Conservation (phyloP, 2,113 vertebrate genomes). For the Chaenocephalus aceratus region DNA sequence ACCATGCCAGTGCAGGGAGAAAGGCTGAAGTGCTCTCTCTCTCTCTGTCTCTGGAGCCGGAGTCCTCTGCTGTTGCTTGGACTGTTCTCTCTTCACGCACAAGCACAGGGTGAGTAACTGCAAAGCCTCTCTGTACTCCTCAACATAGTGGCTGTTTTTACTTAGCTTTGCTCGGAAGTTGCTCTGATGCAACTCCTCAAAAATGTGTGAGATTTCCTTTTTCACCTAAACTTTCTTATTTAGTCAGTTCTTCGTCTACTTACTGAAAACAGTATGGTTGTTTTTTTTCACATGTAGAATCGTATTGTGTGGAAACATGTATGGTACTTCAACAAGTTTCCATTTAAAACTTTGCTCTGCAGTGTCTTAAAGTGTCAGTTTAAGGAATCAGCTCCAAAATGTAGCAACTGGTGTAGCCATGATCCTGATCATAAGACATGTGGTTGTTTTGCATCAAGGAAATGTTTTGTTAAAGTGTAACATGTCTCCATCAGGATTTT, state of each 20-base stretch:
- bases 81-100: slow-evolving; percentile 75
- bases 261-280: background rate
- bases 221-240: background rate
- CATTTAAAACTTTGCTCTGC: slow-evolving; percentile 1
- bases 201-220: background rate
- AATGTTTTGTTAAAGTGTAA: background rate
- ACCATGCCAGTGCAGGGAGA: slow-evolving; percentile 78
- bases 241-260: background rate
- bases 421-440: background rate
- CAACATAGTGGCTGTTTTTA: slow-evolving; percentile 16
- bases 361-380: background rate
- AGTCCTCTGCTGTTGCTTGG: slow-evolving; percentile 80
- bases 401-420: background rate
- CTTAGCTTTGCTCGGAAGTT: slow-evolving; percentile 1
- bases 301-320: background rate
- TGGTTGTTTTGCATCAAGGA: background rate
- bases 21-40: slow-evolving; percentile 68
- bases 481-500: background rate
- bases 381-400: background rate
- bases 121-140: slow-evolving; percentile 31
- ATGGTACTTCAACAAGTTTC: slow-evolving; percentile 12
- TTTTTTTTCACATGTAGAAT: background rate
- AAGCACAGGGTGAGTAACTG: slow-evolving; percentile 84
- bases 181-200: slow-evolving; percentile 11
- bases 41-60: slow-evolving; percentile 63